These are phyloP conservation scores for Lepidurus apus DNA, from an alignment of 1,140 invertebrate genomes.

Conservation along the genomic window DNA sequence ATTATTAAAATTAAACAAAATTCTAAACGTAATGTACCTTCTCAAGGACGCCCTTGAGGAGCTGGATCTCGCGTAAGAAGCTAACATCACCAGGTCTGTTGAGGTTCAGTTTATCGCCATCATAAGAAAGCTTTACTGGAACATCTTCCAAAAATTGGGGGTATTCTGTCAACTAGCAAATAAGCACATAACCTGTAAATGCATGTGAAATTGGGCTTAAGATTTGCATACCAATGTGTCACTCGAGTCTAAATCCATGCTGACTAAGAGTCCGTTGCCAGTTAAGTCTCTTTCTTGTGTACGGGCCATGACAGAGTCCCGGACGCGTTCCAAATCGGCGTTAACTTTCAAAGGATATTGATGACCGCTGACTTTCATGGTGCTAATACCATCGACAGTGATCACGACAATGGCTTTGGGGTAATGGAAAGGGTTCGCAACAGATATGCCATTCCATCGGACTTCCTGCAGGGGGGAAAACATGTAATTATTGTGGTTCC, in stretches of 20 bases:
- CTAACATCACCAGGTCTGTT: conserved; percentile 30
- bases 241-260: not conserved
- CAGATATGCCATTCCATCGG: conserved; percentile 62
- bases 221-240: not conserved
- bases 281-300: conserved; percentile 12
- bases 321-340: conserved; percentile 16
- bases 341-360: conserved; percentile 53
- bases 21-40: conserved; percentile 31
- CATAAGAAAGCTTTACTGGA: not conserved
- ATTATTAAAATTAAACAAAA: not conserved
- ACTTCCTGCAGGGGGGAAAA: conserved; percentile 50
- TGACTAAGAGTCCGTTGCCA: conserved; percentile 10
- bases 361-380: conserved; percentile 47
- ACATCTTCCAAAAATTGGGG: not conserved
- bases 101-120: conserved; percentile 22
- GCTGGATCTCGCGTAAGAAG: conserved; percentile 35
- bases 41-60: conserved; percentile 32
- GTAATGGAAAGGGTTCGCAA: conserved; percentile 66
- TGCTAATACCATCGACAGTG: conserved; percentile 60
- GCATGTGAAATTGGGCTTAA: not conserved
- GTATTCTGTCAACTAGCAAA: not conserved
- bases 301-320: conserved; percentile 10
- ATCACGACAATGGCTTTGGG: conserved; percentile 70
- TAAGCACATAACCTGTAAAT: not conserved
- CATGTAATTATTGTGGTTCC: not conserved